Evolutionary conservation across 2,797 vertebrate genomes (phyloP).

Genomic region (Anabacerthia variegaticeps): DNA sequence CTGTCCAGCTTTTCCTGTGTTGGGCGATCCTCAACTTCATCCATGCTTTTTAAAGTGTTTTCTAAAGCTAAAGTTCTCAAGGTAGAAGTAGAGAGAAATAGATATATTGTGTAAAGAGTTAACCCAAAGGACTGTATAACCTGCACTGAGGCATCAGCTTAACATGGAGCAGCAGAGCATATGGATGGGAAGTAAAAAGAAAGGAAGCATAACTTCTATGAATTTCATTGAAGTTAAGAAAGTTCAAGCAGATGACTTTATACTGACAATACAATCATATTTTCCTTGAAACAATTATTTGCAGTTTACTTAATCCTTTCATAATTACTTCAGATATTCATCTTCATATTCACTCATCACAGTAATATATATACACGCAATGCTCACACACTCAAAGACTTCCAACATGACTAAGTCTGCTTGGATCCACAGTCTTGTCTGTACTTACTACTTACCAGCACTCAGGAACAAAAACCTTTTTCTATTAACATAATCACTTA

Average conservation of each 20-base stretch:
- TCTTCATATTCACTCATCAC: not conserved
- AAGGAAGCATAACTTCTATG: not conserved
- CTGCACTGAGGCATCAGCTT: not conserved
- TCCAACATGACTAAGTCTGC: not conserved
- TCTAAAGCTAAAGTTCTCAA: not conserved
- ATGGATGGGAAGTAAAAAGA: not conserved
- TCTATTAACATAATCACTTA: not conserved
- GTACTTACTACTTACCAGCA: not conserved
- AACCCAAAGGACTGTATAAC: not conserved
- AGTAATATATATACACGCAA: not conserved
- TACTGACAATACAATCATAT: not conserved
- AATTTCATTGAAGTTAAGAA: not conserved
- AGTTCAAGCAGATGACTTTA: not conserved
- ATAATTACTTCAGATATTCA: not conserved
- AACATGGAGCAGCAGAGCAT: not conserved
- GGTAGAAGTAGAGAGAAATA: not conserved
- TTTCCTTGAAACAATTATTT: constrained; percentile 37
- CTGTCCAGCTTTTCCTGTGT: not conserved
- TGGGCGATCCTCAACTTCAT: not conserved
- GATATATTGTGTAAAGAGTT: not conserved
- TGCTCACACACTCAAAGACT: not conserved
- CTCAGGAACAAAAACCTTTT: not conserved
- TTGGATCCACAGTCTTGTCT: not conserved
- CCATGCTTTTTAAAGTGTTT: not conserved
- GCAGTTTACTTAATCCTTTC: constrained; percentile 37